These are phyloP conservation scores for Chrysolina americana DNA, from an alignment of 2,888 invertebrate genomes.

Conservation along the genomic window DNA sequence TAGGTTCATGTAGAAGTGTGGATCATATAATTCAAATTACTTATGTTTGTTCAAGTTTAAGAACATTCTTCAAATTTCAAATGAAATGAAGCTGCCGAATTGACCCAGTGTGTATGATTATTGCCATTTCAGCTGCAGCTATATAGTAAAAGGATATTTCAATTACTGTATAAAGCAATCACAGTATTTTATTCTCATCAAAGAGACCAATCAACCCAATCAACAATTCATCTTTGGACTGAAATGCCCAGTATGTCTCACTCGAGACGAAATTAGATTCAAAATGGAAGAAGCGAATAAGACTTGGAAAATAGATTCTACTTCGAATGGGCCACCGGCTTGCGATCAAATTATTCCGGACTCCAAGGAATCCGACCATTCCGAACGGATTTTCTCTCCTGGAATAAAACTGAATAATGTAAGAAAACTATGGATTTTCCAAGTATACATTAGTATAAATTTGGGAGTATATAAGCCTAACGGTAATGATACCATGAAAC, in stretches of 20 bases:
- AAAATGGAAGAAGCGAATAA: slow-evolving; percentile 14
- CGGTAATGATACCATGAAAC: not conserved
- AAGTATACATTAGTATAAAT: not conserved
- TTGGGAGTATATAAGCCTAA: not conserved
- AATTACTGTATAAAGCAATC: too few species aligned
- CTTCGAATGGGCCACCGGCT: slow-evolving; percentile 50
- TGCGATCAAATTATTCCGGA: slow-evolving; percentile 60
- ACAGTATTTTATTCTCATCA: too few species aligned
- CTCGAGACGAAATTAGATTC: not conserved
- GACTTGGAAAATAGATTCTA: slow-evolving; percentile 8
- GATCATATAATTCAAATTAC: too few species aligned
- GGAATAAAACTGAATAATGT: slow-evolving; percentile 66
- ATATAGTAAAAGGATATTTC: too few species aligned
- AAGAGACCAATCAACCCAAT: not conserved
- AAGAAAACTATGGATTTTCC: slow-evolving; percentile 49
- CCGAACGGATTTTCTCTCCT: slow-evolving; percentile 63
- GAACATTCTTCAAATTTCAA: too few species aligned
- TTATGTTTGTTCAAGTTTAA: too few species aligned
- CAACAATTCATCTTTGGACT: not conserved
- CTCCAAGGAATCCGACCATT: slow-evolving; percentile 60
- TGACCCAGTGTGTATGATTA: too few species aligned
- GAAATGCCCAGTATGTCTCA: not conserved
- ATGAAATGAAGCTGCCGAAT: too few species aligned
- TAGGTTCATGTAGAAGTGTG: too few species aligned
- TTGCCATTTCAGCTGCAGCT: too few species aligned